These are phyloP conservation scores for Chrysodeixis includens DNA, from an alignment of 2,888 invertebrate genomes.

Conservation along the genomic window DNA sequence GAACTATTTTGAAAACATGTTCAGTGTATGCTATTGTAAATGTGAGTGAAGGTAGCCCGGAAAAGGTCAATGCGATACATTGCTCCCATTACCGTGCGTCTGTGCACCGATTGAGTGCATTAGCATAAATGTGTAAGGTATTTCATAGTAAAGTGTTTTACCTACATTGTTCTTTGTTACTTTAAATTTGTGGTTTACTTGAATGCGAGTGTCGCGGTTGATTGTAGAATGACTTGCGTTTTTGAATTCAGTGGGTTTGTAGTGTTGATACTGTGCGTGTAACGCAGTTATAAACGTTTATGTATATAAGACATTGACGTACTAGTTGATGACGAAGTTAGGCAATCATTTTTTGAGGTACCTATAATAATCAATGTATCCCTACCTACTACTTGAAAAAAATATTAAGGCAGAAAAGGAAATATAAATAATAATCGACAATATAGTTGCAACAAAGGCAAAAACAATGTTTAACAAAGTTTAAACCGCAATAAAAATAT, in stretches of 20 bases:
- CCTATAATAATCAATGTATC: no score
- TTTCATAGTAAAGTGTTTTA: background rate
- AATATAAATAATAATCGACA: no score
- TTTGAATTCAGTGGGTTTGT: background rate
- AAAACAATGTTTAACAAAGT: background rate
- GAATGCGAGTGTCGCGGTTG: background rate
- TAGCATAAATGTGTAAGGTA: slow-evolving; percentile 7
- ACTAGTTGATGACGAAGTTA: no score
- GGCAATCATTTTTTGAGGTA: no score
- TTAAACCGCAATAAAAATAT: slow-evolving; percentile 14
- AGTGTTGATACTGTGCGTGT: background rate
- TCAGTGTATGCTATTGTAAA: slow-evolving; percentile 19
- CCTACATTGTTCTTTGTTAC: background rate
- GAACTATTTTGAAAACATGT: slow-evolving; percentile 18
- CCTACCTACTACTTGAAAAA: no score
- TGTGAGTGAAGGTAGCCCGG: slow-evolving; percentile 28
- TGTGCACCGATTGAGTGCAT: slow-evolving; percentile 22
- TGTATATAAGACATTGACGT: no score
- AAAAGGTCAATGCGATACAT: slow-evolving; percentile 64
- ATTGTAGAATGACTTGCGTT: background rate
- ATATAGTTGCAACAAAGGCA: no score
- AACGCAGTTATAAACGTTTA: no score
- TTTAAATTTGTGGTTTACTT: background rate
- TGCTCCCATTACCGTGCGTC: slow-evolving; percentile 55
- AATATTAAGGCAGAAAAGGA: no score